Evolutionary conservation across 2,113 vertebrate species (phyloP).

Genomic region (Gulo gulo): DNA sequence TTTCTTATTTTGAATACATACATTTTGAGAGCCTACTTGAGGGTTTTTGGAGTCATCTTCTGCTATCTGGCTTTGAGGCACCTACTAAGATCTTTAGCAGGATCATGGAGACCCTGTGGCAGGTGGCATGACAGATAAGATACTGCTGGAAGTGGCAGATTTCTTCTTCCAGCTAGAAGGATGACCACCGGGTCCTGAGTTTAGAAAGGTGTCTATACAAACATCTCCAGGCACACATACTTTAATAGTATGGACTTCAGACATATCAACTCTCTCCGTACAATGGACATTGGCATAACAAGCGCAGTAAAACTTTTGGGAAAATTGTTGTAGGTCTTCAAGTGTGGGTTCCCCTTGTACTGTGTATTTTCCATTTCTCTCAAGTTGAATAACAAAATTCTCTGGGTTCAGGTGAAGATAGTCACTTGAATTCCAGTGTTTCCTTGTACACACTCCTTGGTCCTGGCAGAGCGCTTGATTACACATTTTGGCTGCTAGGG

Average conservation of each 20-base stretch:
- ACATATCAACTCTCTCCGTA: conserved; percentile 54
- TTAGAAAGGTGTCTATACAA: conserved; percentile 76
- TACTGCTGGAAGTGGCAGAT: not conserved
- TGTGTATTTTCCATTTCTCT: conserved; percentile 75
- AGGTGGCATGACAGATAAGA: not conserved
- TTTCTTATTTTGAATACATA: not conserved
- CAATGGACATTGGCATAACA: conserved; percentile 85
- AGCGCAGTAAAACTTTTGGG: conserved; percentile 84
- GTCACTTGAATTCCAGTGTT: conserved; percentile 82
- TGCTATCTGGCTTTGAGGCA: not conserved
- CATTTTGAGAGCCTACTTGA: not conserved
- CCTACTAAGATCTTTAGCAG: not conserved
- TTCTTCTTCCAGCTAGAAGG: not conserved
- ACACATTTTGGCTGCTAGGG: conserved; percentile 90
- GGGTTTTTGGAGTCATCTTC: not conserved
- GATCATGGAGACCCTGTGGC: not conserved
- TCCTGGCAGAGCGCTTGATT: conserved; percentile 86
- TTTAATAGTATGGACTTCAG: conserved; percentile 37
- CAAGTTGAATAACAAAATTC: conserved; percentile 80
- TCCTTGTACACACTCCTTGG: conserved; percentile 87
- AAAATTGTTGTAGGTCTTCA: conserved; percentile 81
- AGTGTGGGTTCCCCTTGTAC: conserved; percentile 80
- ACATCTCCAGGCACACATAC: conserved; percentile 74
- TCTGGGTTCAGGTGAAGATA: conserved; percentile 90
- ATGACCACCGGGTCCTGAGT: rapidly evolving